phyloP scores from a whole-genome alignment of 2,797 vertebrate species.

The Acanthornis magna region DNA sequence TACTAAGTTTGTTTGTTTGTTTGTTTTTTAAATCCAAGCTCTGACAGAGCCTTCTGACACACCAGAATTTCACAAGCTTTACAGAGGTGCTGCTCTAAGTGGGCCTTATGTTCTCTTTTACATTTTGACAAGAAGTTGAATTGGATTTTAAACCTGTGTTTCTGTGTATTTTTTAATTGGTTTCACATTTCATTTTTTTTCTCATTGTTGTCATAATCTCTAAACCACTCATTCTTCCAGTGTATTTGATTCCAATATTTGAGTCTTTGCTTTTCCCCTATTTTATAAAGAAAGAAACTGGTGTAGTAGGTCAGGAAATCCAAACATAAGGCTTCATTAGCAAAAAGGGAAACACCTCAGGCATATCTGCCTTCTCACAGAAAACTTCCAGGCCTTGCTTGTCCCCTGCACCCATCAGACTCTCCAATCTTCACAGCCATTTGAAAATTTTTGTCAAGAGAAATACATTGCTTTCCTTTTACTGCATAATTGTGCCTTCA shows the following conservation, averaged over 20 bases:
- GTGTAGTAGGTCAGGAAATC: neutral
- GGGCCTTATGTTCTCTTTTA: neutral
- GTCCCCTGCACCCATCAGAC: neutral
- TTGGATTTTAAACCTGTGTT: neutral
- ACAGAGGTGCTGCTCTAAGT: constrained; percentile 75
- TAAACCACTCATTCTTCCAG: neutral
- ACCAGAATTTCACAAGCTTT: constrained; percentile 81
- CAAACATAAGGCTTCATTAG: neutral
- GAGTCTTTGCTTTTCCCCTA: neutral
- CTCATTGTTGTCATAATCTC: neutral
- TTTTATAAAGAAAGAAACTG: neutral
- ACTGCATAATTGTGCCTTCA: neutral
- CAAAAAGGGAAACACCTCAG: neutral
- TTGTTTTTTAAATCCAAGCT: neutral
- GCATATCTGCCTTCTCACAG: neutral
- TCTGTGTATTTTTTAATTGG: neutral
- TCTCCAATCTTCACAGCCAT: neutral
- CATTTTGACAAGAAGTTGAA: neutral
- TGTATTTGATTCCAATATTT: neutral
- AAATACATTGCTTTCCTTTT: neutral
- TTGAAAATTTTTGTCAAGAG: neutral
- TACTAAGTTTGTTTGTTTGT: constrained; percentile 26
- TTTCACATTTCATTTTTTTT: neutral
- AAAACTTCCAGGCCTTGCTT: neutral
- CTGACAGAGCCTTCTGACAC: constrained; percentile 82